These are phyloP conservation scores for Leptopterna dolabrata DNA, from an alignment of 2,888 invertebrate species.

Conservation along the genomic window DNA sequence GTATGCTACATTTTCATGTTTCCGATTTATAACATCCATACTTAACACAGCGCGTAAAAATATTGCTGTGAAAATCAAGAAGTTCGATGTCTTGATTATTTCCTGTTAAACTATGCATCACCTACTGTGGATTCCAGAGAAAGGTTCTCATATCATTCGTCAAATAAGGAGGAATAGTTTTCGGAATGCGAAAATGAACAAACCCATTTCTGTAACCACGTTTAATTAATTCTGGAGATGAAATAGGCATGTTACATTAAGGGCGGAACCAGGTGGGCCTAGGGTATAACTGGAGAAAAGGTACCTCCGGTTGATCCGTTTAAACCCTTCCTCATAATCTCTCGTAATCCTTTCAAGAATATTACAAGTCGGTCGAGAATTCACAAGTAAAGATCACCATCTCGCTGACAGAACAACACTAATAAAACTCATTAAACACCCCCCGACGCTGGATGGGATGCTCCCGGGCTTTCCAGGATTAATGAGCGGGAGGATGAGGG, in stretches of 20 bases:
- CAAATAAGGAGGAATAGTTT: too few relatives aligned
- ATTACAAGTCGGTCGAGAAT: neutral
- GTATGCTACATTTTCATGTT: too few relatives aligned
- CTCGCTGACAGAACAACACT: conserved; percentile 21
- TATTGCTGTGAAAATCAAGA: too few relatives aligned
- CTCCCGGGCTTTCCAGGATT: neutral
- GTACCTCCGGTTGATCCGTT: neutral
- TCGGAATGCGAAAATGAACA: too few relatives aligned
- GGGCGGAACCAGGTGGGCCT: neutral
- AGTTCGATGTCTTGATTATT: too few relatives aligned
- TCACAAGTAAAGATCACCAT: conserved; percentile 11
- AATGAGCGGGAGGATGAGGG: neutral
- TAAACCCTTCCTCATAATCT: neutral
- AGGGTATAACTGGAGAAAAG: neutral
- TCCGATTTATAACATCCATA: too few relatives aligned
- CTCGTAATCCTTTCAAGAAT: neutral
- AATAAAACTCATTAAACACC: conserved; percentile 29
- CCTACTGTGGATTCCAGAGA: too few relatives aligned
- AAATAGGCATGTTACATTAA: neutral
- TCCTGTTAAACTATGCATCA: too few relatives aligned
- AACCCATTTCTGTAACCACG: neutral
- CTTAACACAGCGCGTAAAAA: too few relatives aligned
- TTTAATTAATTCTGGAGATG: neutral
- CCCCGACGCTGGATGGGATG: neutral
- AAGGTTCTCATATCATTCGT: too few relatives aligned